Evolutionary conservation across 2,797 vertebrate genomes (phyloP).

Genomic region (Brachyalestes nurse): DNA sequence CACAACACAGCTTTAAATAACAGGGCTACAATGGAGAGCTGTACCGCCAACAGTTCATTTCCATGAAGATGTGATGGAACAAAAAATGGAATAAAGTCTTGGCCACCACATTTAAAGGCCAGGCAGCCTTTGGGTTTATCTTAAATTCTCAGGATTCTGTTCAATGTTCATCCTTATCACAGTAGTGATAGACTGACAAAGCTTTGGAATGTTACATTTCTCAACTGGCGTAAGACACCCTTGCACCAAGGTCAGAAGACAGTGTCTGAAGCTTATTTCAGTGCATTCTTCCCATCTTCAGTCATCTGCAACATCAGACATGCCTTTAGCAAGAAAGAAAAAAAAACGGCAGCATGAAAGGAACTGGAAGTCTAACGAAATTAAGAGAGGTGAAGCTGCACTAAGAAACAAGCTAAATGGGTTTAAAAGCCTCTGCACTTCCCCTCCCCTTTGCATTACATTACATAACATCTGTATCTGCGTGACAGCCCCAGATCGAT

Average conservation of each 20-base stretch:
- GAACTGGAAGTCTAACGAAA: not conserved
- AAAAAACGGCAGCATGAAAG: not conserved
- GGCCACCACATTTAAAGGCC: not conserved
- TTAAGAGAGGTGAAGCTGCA: not conserved
- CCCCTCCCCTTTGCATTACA: conserved; percentile 11
- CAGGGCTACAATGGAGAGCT: too few species aligned
- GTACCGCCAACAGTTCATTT: not conserved
- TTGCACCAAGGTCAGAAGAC: not conserved
- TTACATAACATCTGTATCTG: conserved; percentile 31
- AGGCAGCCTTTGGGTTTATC: not conserved
- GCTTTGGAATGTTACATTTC: not conserved
- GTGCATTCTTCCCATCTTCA: conserved; percentile 16
- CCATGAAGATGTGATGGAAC: not conserved
- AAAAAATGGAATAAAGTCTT: not conserved
- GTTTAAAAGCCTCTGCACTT: not conserved
- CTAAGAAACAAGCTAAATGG: not conserved
- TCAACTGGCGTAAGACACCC: not conserved
- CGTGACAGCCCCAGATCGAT: conserved; percentile 16
- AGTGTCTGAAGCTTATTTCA: not conserved
- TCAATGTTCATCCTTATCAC: not conserved
- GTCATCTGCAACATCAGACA: conserved; percentile 1
- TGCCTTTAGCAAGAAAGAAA: not conserved
- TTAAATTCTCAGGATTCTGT: not conserved
- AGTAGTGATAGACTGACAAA: not conserved
- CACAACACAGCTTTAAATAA: not conserved